A percentile compares a stretch with the other conserved stretches of the same genome.
Conservation (phyloP, 2,797 vertebrate genomes). For the Sebastes miniatus region DNA sequence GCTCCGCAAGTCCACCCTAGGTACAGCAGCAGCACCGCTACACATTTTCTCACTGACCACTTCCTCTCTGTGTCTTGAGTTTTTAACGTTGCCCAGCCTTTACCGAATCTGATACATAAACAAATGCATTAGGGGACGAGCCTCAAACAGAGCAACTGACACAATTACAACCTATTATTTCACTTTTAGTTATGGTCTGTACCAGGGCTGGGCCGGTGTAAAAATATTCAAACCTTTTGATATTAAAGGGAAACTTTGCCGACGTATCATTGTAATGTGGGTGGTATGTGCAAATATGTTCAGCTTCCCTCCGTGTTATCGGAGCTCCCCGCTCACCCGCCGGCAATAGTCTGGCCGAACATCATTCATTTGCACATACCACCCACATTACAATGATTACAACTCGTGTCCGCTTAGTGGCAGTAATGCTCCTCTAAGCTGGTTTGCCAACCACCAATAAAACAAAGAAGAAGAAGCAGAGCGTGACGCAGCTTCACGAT, state of each 20-base stretch:
- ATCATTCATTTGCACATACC: too few relatives aligned
- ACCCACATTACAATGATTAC: too few relatives aligned
- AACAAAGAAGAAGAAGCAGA: not conserved
- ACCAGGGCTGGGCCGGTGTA: not conserved
- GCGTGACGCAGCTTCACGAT: not conserved
- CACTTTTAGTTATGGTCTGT: not conserved
- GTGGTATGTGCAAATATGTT: too few relatives aligned
- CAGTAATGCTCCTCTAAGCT: not conserved
- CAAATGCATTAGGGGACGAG: not conserved
- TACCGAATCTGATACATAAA: not conserved
- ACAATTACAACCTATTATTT: too few relatives aligned
- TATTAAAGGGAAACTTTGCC: not conserved
- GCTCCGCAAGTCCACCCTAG: constrained; percentile 93
- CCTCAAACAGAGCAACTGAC: not conserved
- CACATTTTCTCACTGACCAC: not conserved
- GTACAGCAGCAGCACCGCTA: constrained; percentile 69
- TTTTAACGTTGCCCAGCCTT: not conserved
- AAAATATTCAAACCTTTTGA: not conserved
- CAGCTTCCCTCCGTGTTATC: too few relatives aligned
- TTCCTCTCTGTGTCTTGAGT: not conserved
- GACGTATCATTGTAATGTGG: not conserved
- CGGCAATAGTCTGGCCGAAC: too few relatives aligned
- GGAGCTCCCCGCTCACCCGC: too few relatives aligned
- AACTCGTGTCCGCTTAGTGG: too few relatives aligned
- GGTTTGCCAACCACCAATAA: not conserved